Conservation (phyloP, 1,140 invertebrate species). For the Ceratoteleas bidentatus region DNA sequence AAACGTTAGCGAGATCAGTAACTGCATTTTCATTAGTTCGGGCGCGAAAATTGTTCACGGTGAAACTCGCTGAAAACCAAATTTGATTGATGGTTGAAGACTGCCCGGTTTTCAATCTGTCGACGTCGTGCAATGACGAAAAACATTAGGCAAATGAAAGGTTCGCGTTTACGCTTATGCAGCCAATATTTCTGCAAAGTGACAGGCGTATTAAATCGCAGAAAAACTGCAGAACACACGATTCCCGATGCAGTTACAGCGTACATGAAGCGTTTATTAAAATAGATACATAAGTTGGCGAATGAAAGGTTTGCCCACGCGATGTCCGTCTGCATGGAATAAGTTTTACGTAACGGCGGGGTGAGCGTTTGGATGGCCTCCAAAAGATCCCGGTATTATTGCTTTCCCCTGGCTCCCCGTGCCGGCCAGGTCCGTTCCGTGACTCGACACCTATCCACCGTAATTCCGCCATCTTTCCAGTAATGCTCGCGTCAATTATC, state of each 20-base stretch:
- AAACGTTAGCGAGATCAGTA: no score
- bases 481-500: slow-evolving; percentile 42
- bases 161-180: slow-evolving; percentile 21
- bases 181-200: slow-evolving; percentile 35
- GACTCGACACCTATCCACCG: slow-evolving; percentile 45
- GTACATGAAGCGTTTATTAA: slow-evolving; percentile 46
- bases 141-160: slow-evolving; percentile 17
- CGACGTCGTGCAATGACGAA: neutral
- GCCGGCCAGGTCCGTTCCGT: slow-evolving; percentile 8
- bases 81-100: no score
- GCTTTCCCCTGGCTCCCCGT: slow-evolving; percentile 54
- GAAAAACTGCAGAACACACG: slow-evolving; percentile 22
- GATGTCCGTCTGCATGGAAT: slow-evolving; percentile 66
- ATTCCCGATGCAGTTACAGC: slow-evolving; percentile 42
- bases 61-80: no score
- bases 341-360: slow-evolving; percentile 72
- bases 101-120: no score
- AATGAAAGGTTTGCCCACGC: slow-evolving; percentile 70
- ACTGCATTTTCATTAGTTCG: no score
- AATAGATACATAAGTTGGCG: slow-evolving; percentile 49
- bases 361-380: slow-evolving; percentile 70
- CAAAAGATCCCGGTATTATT: slow-evolving; percentile 71
- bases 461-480: slow-evolving; percentile 42
- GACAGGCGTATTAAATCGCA: slow-evolving; percentile 40
- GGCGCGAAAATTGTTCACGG: no score